Evolutionary conservation across 2,888 invertebrate genomes (phyloP).

Genomic region (Cremastobaeus sp.): DNA sequence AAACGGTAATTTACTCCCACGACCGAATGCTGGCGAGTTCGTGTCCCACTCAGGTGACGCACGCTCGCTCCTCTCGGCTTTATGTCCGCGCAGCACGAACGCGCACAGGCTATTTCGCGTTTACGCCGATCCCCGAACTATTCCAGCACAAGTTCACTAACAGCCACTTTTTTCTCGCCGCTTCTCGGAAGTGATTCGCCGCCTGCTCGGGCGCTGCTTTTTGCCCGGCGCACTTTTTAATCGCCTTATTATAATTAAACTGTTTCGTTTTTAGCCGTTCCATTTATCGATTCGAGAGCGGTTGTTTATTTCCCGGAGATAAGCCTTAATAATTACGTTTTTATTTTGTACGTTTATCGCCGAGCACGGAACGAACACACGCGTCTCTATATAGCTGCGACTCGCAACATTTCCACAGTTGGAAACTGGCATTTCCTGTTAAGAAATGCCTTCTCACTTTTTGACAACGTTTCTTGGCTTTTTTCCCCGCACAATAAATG

Average conservation of each 20-base stretch:
- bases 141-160: conserved; percentile 36
- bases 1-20: conserved; percentile 59
- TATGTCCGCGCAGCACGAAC: conserved; percentile 39
- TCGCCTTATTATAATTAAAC: too few species aligned
- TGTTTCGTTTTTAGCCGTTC: conserved; percentile 5
- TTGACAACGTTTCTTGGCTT: conserved; percentile 5
- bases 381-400: conserved; percentile 17
- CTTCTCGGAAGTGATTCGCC: conserved; percentile 28
- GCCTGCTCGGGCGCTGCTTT: neutral
- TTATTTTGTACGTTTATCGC: conserved; percentile 20
- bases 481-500: too few species aligned
- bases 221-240: too few species aligned
- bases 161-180: conserved; percentile 47
- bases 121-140: conserved; percentile 28
- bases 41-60: conserved; percentile 56
- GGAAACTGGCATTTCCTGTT: conserved; percentile 52
- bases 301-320: conserved; percentile 15
- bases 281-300: too few species aligned
- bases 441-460: conserved; percentile 35
- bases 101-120: conserved; percentile 39
- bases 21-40: conserved; percentile 38
- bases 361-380: conserved; percentile 18
- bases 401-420: conserved; percentile 30
- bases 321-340: conserved; percentile 18
- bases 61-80: conserved; percentile 21